Evolutionary conservation across 2,113 vertebrate genomes (phyloP).

Genomic region (Noctilio leporinus): DNA sequence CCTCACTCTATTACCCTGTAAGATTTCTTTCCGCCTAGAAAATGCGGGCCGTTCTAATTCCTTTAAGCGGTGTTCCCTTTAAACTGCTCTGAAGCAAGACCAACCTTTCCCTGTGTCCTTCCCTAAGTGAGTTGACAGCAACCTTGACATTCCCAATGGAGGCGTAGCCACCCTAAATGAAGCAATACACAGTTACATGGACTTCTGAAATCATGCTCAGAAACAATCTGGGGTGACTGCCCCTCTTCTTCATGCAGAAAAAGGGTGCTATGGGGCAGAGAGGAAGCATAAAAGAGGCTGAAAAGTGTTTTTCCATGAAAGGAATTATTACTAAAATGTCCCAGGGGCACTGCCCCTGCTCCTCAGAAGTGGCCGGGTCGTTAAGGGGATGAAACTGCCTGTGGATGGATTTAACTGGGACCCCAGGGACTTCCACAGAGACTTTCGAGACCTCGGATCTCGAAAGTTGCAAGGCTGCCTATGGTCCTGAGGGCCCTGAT

Average conservation of each 20-base stretch:
- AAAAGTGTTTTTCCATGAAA: background rate
- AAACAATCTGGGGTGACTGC: background rate
- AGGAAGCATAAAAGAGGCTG: background rate
- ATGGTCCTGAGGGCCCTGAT: background rate
- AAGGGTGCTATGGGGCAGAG: background rate
- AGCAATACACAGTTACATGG: background rate
- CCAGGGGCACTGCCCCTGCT: too few species aligned
- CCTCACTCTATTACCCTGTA: background rate
- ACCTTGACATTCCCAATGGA: background rate
- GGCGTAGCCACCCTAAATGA: background rate
- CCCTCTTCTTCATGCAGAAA: background rate
- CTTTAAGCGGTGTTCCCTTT: background rate
- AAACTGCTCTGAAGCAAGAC: background rate
- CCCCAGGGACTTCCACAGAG: rapidly evolving
- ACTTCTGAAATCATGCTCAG: background rate
- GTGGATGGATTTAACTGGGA: background rate
- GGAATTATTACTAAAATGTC: background rate
- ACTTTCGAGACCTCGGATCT: too few species aligned
- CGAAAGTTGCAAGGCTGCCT: background rate
- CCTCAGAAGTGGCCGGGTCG: background rate
- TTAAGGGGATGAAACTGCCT: background rate
- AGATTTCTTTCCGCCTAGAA: background rate
- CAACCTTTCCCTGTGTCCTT: background rate
- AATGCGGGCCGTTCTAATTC: background rate
- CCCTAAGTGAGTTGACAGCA: background rate